phyloP scores from a whole-genome alignment of 1,140 invertebrate species.

The Eumeta japonica region DNA sequence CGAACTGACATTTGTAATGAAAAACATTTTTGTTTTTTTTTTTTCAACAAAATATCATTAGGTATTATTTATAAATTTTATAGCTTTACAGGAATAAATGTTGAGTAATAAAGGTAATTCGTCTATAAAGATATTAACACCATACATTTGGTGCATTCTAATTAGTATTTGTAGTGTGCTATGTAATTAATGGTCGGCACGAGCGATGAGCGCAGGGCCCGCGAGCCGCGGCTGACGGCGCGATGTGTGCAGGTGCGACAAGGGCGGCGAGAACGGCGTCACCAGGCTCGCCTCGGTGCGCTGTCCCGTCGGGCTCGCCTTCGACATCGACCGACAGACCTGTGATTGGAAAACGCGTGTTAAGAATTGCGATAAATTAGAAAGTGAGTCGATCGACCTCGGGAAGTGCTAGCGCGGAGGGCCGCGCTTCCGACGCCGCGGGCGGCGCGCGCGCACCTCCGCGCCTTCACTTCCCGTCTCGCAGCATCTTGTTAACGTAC shows the following conservation, averaged over 20 bases:
- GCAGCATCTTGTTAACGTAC: slow-evolving; percentile 35
- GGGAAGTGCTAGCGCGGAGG: slow-evolving; percentile 45
- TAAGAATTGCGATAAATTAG: slow-evolving; percentile 88
- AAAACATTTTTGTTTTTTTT: too few species aligned
- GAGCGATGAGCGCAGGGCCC: too few species aligned
- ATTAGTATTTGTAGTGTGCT: too few species aligned
- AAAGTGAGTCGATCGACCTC: slow-evolving; percentile 75
- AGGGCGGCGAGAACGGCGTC: slow-evolving; percentile 79
- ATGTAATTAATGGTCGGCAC: too few species aligned
- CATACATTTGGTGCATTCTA: too few species aligned
- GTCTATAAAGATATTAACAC: too few species aligned
- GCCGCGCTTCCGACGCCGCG: slow-evolving; percentile 27
- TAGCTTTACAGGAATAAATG: too few species aligned
- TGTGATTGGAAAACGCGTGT: slow-evolving; percentile 96
- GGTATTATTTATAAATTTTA: too few species aligned
- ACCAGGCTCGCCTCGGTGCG: slow-evolving; percentile 82
- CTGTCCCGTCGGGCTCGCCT: slow-evolving; percentile 87
- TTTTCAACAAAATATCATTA: too few species aligned
- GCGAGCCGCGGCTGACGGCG: too few species aligned
- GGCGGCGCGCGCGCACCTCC: slow-evolving; percentile 23
- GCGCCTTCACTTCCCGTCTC: slow-evolving; percentile 37
- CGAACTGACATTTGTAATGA: too few species aligned
- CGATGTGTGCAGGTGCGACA: slow-evolving; percentile 78
- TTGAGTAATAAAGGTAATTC: too few species aligned
- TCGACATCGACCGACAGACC: slow-evolving; percentile 91